Conservation (phyloP, 2,797 vertebrate genomes). For the Remorina albescens region DNA sequence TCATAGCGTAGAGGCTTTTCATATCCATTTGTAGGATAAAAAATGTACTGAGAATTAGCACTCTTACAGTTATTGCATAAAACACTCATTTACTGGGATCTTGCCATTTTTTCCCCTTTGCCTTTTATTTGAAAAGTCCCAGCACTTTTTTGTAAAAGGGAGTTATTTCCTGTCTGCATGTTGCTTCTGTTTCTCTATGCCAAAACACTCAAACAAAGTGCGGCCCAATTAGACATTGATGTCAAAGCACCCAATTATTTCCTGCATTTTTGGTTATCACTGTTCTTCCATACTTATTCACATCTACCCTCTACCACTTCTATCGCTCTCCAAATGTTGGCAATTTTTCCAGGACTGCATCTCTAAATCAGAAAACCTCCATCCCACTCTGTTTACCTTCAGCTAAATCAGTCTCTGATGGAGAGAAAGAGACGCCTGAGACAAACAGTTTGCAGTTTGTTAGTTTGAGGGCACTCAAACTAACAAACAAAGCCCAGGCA, state of each 20-base stretch:
- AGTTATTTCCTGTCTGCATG: slow-evolving; percentile 20
- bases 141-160: background rate
- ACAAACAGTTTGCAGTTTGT: slow-evolving; percentile 31
- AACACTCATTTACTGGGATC: slow-evolving; percentile 5
- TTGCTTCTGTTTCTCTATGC: no score
- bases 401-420: slow-evolving; percentile 41
- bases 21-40: slow-evolving; percentile 43
- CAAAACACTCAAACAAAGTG: background rate
- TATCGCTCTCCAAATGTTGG: slow-evolving; percentile 40
- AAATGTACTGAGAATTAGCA: slow-evolving; percentile 43
- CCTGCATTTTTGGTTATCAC: slow-evolving; percentile 38
- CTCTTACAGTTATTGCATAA: slow-evolving; percentile 34
- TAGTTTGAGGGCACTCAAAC: slow-evolving; percentile 18
- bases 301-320: slow-evolving; percentile 24
- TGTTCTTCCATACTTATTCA: slow-evolving; percentile 32
- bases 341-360: slow-evolving; percentile 40
- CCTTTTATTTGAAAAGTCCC: slow-evolving; percentile 24
- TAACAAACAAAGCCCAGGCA: slow-evolving; percentile 15
- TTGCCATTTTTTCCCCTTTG: background rate
- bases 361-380: slow-evolving; percentile 38
- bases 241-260: slow-evolving; percentile 42
- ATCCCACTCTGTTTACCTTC: slow-evolving; percentile 49
- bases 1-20: slow-evolving; percentile 40
- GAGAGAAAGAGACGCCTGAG: slow-evolving; percentile 26
- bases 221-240: slow-evolving; percentile 47